Conservation (phyloP, 37 sponge, comb jelly and placozoan species). For the Petrosia ficiformis region DNA sequence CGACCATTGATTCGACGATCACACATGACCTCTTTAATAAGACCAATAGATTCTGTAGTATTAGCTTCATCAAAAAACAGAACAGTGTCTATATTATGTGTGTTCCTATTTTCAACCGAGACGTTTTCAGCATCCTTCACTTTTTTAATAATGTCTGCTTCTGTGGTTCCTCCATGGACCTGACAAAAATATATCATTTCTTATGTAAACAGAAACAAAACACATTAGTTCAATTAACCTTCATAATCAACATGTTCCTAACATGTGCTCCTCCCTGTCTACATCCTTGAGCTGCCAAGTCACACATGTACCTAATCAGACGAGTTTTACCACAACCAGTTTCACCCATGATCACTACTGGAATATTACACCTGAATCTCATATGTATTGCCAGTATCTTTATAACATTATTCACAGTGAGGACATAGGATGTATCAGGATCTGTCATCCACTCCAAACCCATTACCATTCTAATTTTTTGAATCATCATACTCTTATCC, state of each 20-base stretch:
- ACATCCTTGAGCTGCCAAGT: conserved; percentile 23
- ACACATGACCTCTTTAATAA: conserved; percentile 96
- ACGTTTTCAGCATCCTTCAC: conserved; percentile 56
- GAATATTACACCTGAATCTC: conserved; percentile 87
- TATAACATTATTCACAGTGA: conserved; percentile 75
- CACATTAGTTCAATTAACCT: conserved; percentile 29
- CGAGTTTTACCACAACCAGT: conserved; percentile 96
- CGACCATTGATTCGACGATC: conserved; percentile 69
- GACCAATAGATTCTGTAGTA: conserved; percentile 82
- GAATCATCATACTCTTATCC: conserved; percentile 31
- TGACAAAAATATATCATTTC: not conserved
- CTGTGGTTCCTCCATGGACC: conserved; percentile 85
- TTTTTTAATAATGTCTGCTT: conserved; percentile 39
- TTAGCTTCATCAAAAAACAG: conserved; percentile 98
- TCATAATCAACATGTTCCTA: conserved; percentile 52
- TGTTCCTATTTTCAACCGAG: conserved; percentile 31
- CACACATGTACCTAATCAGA: conserved; percentile 82
- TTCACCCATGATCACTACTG: conserved; percentile 95
- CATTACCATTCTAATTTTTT: conserved; percentile 45
- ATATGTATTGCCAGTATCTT: conserved; percentile 90
- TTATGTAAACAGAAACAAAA: too few relatives aligned
- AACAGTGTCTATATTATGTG: conserved; percentile 57
- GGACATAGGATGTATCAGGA: conserved; percentile 75
- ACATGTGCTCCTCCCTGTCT: not conserved
- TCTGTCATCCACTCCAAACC: conserved; percentile 38